Base-by-base conservation (phyloP, 2,888 invertebrate species). In the Anaspis maculata region DNA sequence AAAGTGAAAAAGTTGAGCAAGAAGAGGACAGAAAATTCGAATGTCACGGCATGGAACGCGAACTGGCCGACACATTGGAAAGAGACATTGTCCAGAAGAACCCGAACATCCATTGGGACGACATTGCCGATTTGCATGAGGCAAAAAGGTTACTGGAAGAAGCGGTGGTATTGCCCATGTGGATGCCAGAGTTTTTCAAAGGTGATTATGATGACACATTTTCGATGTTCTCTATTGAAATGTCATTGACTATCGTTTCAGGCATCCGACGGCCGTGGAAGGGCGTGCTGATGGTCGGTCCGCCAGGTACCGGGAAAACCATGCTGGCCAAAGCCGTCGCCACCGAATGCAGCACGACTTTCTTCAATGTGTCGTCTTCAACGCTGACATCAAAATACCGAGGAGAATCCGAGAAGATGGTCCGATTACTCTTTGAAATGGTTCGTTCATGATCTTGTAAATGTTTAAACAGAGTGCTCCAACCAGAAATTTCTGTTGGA, bases 331-430 rank as follows among this genome's bases (percentile, higher is more conserved):
- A 96, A 68, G 97, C 97, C 2, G 96, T 97, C 4, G 97, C 97
- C 36, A 96, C 95, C 0, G 96, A 98, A 71, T 97, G 96, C 66
- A 88, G 89, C 15, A 91, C 96, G 29, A 96, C 96, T 1, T 96
- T 95, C 69, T 94, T 97, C 64, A 90, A 95, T 66, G 94, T 98
- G 2, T 94, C 95, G 9, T 92, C 95, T 0, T 92, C 95, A 1
- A 94, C 94, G 0, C 75, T 98, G 40, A 94, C 95, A n/a, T 95
- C 94, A 12, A 98, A 98, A 68, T 98, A 94, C 68, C 76, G 95
- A 33, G 98, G 98, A n/a, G 98, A 98, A 71, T 94, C 94, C 0
- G 97, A 98, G 69, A 97, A 97, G 70, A 81, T 98, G 54, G 95
- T 98, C 44, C 77, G 95, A 39, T 67, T 97, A 30, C 72, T 98